These are phyloP conservation scores for Eristalis intricaria DNA, from an alignment of 2,888 invertebrate genomes.

Conservation along the genomic window DNA sequence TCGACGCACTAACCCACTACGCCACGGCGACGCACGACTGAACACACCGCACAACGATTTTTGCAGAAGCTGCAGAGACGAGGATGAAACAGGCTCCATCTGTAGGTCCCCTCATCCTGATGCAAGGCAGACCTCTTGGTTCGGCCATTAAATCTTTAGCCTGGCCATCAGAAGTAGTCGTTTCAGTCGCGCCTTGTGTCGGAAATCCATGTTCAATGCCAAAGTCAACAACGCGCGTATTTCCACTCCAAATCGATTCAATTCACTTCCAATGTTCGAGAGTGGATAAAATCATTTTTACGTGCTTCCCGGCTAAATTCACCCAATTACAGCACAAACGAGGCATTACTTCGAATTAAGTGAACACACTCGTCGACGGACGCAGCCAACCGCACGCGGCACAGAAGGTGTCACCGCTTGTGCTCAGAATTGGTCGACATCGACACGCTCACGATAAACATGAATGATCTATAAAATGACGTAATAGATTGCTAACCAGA, in stretches of 20 bases:
- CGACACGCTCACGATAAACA: neutral
- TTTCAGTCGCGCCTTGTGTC: neutral
- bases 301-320: neutral
- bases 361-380: neutral
- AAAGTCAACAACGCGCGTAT: neutral
- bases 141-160: neutral
- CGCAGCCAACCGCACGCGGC: neutral
- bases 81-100: too few species aligned
- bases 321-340: neutral
- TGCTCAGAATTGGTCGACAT: neutral
- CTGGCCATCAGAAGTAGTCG: neutral
- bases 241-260: neutral
- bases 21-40: too few species aligned
- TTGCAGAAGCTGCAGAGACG: too few species aligned
- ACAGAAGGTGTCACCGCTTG: neutral
- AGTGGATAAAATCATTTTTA: neutral
- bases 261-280: neutral
- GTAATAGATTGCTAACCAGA: slow-evolving; percentile 1
- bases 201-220: too few species aligned
- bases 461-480: slow-evolving; percentile 14
- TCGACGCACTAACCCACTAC: too few species aligned
- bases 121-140: neutral
- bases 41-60: too few species aligned
- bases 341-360: neutral
- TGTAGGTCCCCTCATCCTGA: too few species aligned